phyloP scores from a whole-genome alignment of 2,797 vertebrate genomes.

The Vespertilio murinus region DNA sequence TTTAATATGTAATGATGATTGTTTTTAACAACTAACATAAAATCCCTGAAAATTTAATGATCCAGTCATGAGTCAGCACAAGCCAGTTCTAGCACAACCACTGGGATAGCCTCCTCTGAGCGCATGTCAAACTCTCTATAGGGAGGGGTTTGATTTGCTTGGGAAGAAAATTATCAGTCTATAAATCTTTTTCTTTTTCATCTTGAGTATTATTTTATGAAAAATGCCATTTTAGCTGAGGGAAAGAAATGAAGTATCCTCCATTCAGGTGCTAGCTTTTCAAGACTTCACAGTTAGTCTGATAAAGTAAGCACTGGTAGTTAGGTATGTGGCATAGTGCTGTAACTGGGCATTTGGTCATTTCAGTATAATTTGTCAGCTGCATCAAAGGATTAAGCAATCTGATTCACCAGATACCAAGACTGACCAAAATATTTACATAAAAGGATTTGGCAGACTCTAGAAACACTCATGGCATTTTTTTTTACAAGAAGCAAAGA shows the following conservation, averaged over 20 bases:
- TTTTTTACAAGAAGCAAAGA: background rate
- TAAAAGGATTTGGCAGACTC: background rate
- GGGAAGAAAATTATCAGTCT: background rate
- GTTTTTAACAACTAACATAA: background rate
- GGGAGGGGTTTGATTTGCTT: background rate
- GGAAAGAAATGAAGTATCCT: background rate
- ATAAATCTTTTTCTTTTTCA: background rate
- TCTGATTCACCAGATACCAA: background rate
- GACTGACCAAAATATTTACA: background rate
- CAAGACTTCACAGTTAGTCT: background rate
- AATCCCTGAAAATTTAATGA: background rate
- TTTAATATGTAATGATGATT: background rate
- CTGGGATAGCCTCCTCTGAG: background rate
- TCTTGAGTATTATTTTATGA: background rate
- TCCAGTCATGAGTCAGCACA: accelerated
- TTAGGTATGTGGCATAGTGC: background rate
- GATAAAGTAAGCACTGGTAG: background rate
- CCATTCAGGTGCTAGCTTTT: background rate
- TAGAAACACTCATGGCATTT: background rate
- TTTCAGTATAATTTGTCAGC: background rate
- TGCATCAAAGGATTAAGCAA: background rate
- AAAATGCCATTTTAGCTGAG: background rate
- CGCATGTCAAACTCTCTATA: background rate
- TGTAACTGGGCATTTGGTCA: background rate
- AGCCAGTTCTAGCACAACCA: background rate